These are phyloP conservation scores for Pelobates cultripes DNA, from an alignment of 2,797 vertebrate species.

Conservation along the genomic window DNA sequence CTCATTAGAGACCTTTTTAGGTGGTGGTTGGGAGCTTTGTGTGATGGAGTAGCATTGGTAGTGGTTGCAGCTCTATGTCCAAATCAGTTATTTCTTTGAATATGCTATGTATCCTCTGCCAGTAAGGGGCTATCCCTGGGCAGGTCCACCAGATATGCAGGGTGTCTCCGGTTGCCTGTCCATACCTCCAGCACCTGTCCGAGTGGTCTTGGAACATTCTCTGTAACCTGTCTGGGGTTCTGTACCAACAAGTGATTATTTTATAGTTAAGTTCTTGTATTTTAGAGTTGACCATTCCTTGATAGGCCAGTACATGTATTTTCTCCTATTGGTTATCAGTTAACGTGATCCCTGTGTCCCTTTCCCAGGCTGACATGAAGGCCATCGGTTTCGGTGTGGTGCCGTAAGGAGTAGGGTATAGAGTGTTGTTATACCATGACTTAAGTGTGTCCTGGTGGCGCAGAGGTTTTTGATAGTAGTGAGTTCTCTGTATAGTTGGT, in stretches of 20 bases:
- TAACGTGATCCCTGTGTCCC: too few relatives aligned
- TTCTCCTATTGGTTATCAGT: too few relatives aligned
- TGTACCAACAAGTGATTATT: background rate
- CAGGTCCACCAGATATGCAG: background rate
- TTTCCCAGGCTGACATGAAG: too few relatives aligned
- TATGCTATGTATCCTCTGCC: background rate
- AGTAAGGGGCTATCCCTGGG: background rate
- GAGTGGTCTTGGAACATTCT: background rate
- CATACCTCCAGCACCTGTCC: background rate
- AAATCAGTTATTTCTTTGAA: background rate
- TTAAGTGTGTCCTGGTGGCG: too few relatives aligned
- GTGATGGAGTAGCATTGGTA: too few relatives aligned
- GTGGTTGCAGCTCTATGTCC: background rate
- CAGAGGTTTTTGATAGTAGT: too few relatives aligned
- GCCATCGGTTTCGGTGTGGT: too few relatives aligned
- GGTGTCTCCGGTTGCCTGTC: background rate
- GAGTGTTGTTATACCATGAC: too few relatives aligned
- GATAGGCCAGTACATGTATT: too few relatives aligned
- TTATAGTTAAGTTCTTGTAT: background rate
- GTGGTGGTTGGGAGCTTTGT: background rate
- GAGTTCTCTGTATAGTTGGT: too few relatives aligned
- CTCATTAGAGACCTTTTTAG: background rate
- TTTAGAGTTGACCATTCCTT: background rate
- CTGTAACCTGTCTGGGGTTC: background rate
- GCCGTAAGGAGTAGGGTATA: too few relatives aligned